Conservation (phyloP, 2,797 vertebrate species). For the Microcaecilia unicolor region DNA sequence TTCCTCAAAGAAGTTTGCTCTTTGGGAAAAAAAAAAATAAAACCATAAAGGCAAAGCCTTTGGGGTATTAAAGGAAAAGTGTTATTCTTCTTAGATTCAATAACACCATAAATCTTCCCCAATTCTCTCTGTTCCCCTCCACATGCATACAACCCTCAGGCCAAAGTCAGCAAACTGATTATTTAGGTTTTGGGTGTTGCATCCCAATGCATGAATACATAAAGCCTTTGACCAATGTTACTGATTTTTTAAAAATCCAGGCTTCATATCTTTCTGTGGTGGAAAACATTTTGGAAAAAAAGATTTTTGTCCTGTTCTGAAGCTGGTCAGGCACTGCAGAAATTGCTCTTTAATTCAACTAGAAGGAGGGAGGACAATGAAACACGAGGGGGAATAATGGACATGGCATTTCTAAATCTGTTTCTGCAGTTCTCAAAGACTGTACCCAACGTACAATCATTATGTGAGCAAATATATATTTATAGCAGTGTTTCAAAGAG, state of each 20-base stretch:
- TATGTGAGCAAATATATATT: no score
- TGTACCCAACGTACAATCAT: no score
- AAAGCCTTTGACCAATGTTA: neutral
- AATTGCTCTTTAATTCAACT: no score
- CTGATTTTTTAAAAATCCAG: neutral
- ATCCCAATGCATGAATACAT: constrained; percentile 13
- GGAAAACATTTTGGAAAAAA: no score
- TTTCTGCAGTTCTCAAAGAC: no score
- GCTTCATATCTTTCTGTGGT: neutral
- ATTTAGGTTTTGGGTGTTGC: constrained; percentile 28
- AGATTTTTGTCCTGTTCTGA: no score
- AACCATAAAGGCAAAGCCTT: constrained; percentile 57
- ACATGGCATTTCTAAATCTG: no score
- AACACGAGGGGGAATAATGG: no score
- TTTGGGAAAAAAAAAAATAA: constrained; percentile 17
- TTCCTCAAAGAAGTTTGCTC: constrained; percentile 31
- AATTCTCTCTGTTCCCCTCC: constrained; percentile 28
- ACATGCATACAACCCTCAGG: constrained; percentile 4
- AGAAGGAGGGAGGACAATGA: no score
- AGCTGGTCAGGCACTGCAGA: no score
- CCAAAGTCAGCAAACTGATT: constrained; percentile 35
- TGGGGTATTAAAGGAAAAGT: constrained; percentile 44
- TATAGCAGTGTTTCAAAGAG: no score
- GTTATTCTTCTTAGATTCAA: constrained; percentile 52
- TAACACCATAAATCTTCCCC: constrained; percentile 66